Evolutionary conservation across 2,113 vertebrate species (phyloP).

Genomic region (Pseudorasbora parva): DNA sequence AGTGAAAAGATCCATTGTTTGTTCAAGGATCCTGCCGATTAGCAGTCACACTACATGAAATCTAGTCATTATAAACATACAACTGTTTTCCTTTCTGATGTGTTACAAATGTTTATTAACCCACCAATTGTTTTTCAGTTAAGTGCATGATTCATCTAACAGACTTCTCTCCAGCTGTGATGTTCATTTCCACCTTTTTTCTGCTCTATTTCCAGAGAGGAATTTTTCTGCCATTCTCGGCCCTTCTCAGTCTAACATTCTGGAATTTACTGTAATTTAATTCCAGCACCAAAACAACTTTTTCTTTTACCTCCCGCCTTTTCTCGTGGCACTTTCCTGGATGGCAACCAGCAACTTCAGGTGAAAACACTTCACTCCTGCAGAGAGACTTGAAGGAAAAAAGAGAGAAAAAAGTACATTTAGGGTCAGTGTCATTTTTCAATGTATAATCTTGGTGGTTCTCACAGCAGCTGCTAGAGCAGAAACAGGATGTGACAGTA

Average conservation of each 20-base stretch:
- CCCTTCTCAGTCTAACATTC: slow-evolving; percentile 47
- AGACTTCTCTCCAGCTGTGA: slow-evolving; percentile 8
- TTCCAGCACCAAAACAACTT: slow-evolving; percentile 58
- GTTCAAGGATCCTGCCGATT: background rate
- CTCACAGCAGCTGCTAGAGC: slow-evolving; percentile 49
- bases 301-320: slow-evolving; percentile 49
- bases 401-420: slow-evolving; percentile 47
- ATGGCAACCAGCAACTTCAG: slow-evolving; percentile 60
- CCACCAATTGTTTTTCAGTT: background rate
- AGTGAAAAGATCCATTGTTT: slow-evolving; percentile 21
- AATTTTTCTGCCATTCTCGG: slow-evolving; percentile 40
- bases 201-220: slow-evolving; percentile 30
- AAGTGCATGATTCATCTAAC: background rate
- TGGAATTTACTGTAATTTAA: slow-evolving; percentile 65
- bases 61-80: background rate
- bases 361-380: slow-evolving; percentile 62
- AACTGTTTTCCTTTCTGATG: slow-evolving; percentile 4
- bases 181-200: slow-evolving; percentile 34
- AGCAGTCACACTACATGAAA: background rate
- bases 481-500: slow-evolving; percentile 65
- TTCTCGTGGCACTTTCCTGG: slow-evolving; percentile 64
- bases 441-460: slow-evolving; percentile 57
- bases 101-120: background rate
- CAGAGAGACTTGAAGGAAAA: slow-evolving; percentile 37
- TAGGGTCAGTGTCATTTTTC: slow-evolving; percentile 54